Percentiles rank a stretch among this genome's conserved stretches.
phyloP scores from a whole-genome alignment of 2,888 invertebrate genomes.

The Celastrina argiolus region DNA sequence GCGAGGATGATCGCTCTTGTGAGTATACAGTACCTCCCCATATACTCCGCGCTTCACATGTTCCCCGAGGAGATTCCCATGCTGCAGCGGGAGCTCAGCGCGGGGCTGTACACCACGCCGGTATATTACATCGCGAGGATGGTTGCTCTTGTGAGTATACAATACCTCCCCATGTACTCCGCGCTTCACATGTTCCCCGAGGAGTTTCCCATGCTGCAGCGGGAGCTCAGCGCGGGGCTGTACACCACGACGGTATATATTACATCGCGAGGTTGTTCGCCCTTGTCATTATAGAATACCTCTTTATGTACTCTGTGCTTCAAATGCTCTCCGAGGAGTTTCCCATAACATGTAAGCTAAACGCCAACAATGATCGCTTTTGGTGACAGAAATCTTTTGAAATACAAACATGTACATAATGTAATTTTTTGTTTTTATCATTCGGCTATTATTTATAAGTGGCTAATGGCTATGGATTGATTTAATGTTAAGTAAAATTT shows the following conservation, averaged over 20 bases:
- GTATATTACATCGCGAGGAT: slow-evolving; percentile 90
- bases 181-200: slow-evolving; percentile 90
- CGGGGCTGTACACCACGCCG: slow-evolving; percentile 88
- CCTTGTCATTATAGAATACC: slow-evolving; percentile 82
- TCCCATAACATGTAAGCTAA: no score
- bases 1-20: slow-evolving; percentile 90
- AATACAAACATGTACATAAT: no score
- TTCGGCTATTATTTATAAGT: background rate
- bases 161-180: slow-evolving; percentile 90
- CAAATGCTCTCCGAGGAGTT: no score
- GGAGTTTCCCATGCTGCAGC: slow-evolving; percentile 85
- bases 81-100: slow-evolving; percentile 87
- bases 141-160: slow-evolving; percentile 84
- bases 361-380: no score
- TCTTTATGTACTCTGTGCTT: no score
- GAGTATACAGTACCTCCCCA: slow-evolving; percentile 69
- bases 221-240: slow-evolving; percentile 89
- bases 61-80: slow-evolving; percentile 89
- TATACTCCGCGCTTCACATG: slow-evolving; percentile 92
- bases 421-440: background rate
- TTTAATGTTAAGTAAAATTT: background rate
- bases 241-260: slow-evolving; percentile 87
- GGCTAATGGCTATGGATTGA: background rate
- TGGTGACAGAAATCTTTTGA: no score
- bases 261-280: slow-evolving; percentile 88